phyloP scores from a whole-genome alignment of 2,797 vertebrate species.

The Chaetodon trifasciatus region DNA sequence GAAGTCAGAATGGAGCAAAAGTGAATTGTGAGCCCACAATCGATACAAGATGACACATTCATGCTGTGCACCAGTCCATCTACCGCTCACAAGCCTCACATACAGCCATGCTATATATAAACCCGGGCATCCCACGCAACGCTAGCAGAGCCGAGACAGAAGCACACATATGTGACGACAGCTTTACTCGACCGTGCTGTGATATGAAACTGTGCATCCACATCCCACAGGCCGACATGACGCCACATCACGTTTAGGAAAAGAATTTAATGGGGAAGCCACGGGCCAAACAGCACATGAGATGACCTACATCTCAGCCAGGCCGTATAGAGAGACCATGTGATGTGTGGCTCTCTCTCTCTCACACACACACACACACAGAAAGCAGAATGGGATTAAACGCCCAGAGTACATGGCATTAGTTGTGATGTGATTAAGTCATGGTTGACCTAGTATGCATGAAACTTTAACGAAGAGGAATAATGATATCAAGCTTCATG shows the following conservation, averaged over 20 bases:
- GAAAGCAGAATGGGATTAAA: conserved; percentile 43
- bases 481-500: conserved; percentile 8
- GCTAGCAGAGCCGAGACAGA: conserved; percentile 25
- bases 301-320: conserved; percentile 67
- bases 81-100: conserved; percentile 10
- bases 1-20: neutral
- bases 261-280: conserved; percentile 40
- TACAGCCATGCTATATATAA: conserved; percentile 51
- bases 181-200: conserved; percentile 35
- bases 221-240: conserved; percentile 20
- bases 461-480: conserved; percentile 49
- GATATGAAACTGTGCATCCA: conserved; percentile 3
- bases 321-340: conserved; percentile 34
- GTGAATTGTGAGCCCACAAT: neutral
- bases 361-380: conserved; percentile 20
- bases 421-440: conserved; percentile 51
- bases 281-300: conserved; percentile 22
- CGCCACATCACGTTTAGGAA: conserved; percentile 47
- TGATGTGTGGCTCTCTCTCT: conserved; percentile 24
- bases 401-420: conserved; percentile 1
- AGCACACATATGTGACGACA: conserved; percentile 37
- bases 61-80: neutral
- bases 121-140: conserved; percentile 47
- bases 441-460: conserved; percentile 40
- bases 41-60: conserved; percentile 36